phyloP scores from a whole-genome alignment of 2,888 invertebrate species.

The Apocheima hispidaria region DNA sequence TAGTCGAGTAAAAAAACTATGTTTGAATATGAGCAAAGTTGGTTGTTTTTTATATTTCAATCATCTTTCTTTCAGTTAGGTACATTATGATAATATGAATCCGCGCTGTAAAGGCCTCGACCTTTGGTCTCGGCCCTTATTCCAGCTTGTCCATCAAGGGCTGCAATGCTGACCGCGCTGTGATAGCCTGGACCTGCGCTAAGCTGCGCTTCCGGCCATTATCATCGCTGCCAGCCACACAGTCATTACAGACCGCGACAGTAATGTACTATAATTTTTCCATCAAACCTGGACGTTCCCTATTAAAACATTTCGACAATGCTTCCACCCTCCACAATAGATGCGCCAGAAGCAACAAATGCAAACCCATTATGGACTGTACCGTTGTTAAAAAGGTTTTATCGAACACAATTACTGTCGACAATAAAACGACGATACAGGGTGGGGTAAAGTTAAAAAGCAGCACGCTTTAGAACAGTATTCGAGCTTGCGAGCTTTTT shows the following conservation, averaged over 20 bases:
- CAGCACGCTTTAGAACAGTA: conserved; percentile 12
- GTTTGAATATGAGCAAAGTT: no score
- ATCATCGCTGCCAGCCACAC: no score
- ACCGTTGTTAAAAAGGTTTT: conserved; percentile 45
- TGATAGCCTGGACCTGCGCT: no score
- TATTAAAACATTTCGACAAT: conserved; percentile 24
- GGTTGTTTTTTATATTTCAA: no score
- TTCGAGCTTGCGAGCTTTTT: conserved; percentile 6
- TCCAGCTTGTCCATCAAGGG: no score
- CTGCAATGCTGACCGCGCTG: no score
- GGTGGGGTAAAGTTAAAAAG: conserved; percentile 28
- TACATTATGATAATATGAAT: neutral
- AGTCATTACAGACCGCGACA: no score
- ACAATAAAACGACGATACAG: conserved; percentile 37
- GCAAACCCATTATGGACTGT: conserved; percentile 38
- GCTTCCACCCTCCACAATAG: conserved; percentile 16
- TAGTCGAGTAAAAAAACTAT: no score
- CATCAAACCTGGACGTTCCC: conserved; percentile 1
- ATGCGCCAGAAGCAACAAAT: conserved; percentile 32
- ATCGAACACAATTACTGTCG: conserved; percentile 41
- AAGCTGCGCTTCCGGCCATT: no score
- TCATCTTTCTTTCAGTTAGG: neutral
- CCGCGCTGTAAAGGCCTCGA: neutral
- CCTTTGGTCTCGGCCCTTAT: no score
- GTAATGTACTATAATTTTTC: neutral